Percentiles rank a stretch among this genome's conserved stretches.
phyloP scores from a whole-genome alignment of 2,888 invertebrate species.

The Tribolium freemani region DNA sequence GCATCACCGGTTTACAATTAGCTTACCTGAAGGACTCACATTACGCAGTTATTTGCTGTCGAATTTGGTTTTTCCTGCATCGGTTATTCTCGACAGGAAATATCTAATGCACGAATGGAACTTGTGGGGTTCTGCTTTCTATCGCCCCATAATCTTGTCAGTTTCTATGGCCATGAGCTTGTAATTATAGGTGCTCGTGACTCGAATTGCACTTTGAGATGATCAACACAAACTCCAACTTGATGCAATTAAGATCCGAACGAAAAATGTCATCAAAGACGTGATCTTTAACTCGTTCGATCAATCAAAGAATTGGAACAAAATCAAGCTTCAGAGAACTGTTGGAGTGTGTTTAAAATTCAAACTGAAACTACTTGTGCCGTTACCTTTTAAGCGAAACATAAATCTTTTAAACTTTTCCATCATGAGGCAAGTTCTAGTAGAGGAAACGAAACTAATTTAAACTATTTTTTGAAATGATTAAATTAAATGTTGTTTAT shows the following conservation, averaged over 20 bases:
- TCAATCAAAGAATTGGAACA: no score
- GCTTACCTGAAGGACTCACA: slow-evolving; percentile 17
- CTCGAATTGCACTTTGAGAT: slow-evolving; percentile 11
- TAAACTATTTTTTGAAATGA: no score
- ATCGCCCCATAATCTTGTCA: slow-evolving; percentile 9
- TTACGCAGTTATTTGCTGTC: slow-evolving; percentile 6
- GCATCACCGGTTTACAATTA: slow-evolving; percentile 27
- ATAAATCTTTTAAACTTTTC: slow-evolving; percentile 24
- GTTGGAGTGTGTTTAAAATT: not conserved
- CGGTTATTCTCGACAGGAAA: not conserved
- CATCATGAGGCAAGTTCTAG: slow-evolving; percentile 14
- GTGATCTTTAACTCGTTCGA: no score
- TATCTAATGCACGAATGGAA: slow-evolving; percentile 3
- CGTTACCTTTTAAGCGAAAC: slow-evolving; percentile 4
- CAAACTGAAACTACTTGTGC: not conserved
- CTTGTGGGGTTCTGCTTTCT: slow-evolving; percentile 15
- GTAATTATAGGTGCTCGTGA: slow-evolving; percentile 28
- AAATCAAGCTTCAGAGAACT: not conserved
- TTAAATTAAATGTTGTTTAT: no score
- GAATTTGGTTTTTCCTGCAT: not conserved
- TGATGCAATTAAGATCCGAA: no score
- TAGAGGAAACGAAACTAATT: no score
- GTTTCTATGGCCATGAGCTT: slow-evolving; percentile 10
- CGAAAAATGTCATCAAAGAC: not conserved
- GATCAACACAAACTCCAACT: not conserved